Percentiles rank a stretch among this genome's conserved stretches.
Evolutionary conservation across 2,888 invertebrate species (phyloP).

Genomic region (Eumacrocentrus americanus): DNA sequence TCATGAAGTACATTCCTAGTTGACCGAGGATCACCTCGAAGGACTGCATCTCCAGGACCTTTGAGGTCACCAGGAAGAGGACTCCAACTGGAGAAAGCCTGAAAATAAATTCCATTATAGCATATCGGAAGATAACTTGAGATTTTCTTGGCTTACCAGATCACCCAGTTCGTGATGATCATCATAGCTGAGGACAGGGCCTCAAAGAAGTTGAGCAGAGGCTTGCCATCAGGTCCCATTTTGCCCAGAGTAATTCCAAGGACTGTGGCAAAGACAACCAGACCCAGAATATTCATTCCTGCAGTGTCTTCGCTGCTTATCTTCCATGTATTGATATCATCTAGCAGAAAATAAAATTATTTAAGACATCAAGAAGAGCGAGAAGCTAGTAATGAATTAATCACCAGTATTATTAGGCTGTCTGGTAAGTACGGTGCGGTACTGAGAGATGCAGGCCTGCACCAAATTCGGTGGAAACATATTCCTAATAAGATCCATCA

Average conservation of each 20-base stretch:
- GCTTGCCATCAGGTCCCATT: constrained; percentile 82
- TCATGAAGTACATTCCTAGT: constrained; percentile 90
- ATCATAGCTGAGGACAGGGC: constrained; percentile 92
- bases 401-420: constrained; percentile 51
- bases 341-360: constrained; percentile 26
- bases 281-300: constrained; percentile 83
- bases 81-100: constrained; percentile 92
- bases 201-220: constrained; percentile 85
- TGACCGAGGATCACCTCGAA: constrained; percentile 84
- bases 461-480: constrained; percentile 92
- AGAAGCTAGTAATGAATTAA: constrained; percentile 23
- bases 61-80: constrained; percentile 86
- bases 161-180: constrained; percentile 95
- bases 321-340: constrained; percentile 65
- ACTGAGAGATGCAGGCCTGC: constrained; percentile 79
- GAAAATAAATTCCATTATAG: constrained; percentile 34
- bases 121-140: constrained; percentile 86
- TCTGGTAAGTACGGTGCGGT: constrained; percentile 64
- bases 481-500: constrained; percentile 92
- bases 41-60: constrained; percentile 89
- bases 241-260: constrained; percentile 90
- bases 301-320: constrained; percentile 74
- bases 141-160: constrained; percentile 72
- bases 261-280: constrained; percentile 84
- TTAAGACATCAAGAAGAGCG: constrained; percentile 1